Conservation (phyloP, 2,113 vertebrate species). For the Brachypodius melanocephalos region DNA sequence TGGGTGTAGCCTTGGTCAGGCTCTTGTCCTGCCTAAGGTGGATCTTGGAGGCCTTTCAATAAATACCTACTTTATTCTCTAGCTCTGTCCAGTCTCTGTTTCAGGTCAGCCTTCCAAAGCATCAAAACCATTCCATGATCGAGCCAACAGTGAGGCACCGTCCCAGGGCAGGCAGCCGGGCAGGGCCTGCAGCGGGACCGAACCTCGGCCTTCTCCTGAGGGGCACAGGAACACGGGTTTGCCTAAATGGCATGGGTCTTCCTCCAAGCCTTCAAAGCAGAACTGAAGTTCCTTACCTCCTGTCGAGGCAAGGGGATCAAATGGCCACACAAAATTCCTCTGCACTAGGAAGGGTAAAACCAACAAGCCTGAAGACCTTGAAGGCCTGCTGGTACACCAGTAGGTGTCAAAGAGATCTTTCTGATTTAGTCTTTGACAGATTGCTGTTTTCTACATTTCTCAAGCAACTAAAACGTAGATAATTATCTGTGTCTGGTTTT, state of each 20-base stretch:
- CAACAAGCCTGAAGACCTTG: background rate
- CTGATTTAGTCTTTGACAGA: slow-evolving; percentile 28
- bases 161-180: background rate
- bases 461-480: slow-evolving; percentile 15
- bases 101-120: no score
- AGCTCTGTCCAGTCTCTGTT: no score
- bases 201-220: background rate
- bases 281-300: background rate
- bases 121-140: background rate
- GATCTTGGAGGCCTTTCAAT: no score
- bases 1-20: no score
- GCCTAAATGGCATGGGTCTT: background rate
- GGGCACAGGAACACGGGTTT: background rate
- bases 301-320: background rate
- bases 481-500: slow-evolving; percentile 11
- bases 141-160: background rate
- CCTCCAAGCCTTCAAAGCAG: background rate
- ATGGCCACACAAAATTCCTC: background rate
- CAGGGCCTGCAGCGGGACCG: accelerated
- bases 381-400: background rate
- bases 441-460: slow-evolving; percentile 25
- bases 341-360: background rate
- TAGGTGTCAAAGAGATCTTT: background rate
- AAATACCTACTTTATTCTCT: no score
- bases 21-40: no score